Conservation (phyloP, 2,113 vertebrate species). For the Boleophthalmus pectinirostris region DNA sequence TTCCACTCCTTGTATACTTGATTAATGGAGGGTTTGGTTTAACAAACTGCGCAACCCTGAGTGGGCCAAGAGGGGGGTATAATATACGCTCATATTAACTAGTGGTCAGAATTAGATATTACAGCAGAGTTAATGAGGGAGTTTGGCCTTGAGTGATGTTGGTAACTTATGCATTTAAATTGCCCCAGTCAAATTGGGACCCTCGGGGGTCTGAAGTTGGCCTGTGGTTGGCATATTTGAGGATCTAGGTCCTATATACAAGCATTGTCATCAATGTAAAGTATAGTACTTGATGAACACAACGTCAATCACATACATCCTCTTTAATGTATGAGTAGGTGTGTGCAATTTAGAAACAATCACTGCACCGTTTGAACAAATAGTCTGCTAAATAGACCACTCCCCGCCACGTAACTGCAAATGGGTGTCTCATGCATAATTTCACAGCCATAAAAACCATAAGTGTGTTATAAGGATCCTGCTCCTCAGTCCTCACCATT, state of each 20-base stretch:
- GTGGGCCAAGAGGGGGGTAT: too few species aligned
- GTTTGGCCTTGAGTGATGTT: too few species aligned
- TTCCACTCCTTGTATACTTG: too few species aligned
- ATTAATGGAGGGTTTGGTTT: too few species aligned
- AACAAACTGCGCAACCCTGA: too few species aligned
- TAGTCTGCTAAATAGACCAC: background rate
- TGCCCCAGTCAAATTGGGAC: too few species aligned
- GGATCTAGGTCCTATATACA: background rate
- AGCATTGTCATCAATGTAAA: background rate
- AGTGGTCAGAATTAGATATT: too few species aligned
- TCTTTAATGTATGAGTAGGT: background rate
- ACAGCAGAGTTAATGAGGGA: too few species aligned
- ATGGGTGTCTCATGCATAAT: background rate
- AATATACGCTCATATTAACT: too few species aligned
- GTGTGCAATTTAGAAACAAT: background rate
- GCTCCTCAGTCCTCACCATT: background rate
- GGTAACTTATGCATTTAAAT: too few species aligned
- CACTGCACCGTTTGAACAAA: background rate
- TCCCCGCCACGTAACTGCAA: background rate
- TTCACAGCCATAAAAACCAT: slow-evolving; percentile 2
- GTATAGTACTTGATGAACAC: background rate
- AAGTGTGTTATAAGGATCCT: slow-evolving; percentile 1
- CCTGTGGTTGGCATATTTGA: too few species aligned
- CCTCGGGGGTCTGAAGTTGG: too few species aligned
- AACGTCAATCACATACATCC: background rate